These are phyloP conservation scores for Eupleurogrammus muticus DNA, from an alignment of 2,797 vertebrate genomes.

Conservation along the genomic window DNA sequence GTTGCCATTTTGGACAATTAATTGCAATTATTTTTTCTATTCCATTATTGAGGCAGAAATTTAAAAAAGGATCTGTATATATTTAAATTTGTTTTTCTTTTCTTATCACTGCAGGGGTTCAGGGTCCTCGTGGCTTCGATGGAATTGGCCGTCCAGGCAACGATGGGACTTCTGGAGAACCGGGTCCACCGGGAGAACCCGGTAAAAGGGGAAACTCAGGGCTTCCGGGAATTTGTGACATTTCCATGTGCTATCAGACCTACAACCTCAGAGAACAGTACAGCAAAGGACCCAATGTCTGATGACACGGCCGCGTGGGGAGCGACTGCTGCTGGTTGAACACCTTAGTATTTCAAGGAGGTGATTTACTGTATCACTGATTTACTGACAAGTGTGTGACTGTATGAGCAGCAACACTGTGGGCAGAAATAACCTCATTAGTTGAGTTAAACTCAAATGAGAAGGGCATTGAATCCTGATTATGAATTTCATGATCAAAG, in stretches of 20 bases:
- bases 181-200: constrained; percentile 75
- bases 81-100: neutral
- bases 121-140: constrained; percentile 82
- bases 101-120: constrained; percentile 70
- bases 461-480: constrained; percentile 21
- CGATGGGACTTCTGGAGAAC: constrained; percentile 81
- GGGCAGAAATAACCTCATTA: constrained; percentile 45
- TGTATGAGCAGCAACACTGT: constrained; percentile 38
- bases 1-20: no score
- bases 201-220: constrained; percentile 83
- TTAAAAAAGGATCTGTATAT: neutral
- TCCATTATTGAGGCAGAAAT: constrained; percentile 1
- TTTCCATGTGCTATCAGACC: constrained; percentile 84
- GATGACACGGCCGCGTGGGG: constrained; percentile 31
- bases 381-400: constrained; percentile 20
- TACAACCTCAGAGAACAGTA: constrained; percentile 84
- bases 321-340: constrained; percentile 21
- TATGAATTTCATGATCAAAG: constrained; percentile 28
- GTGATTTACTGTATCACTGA: constrained; percentile 53
- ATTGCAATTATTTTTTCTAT: neutral
- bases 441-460: constrained; percentile 22
- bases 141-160: constrained; percentile 81
- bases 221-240: constrained; percentile 82
- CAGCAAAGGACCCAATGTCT: constrained; percentile 87
- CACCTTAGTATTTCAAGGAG: constrained; percentile 18